phyloP scores from a whole-genome alignment of 2,113 vertebrate genomes.

The Siniperca knerii region DNA sequence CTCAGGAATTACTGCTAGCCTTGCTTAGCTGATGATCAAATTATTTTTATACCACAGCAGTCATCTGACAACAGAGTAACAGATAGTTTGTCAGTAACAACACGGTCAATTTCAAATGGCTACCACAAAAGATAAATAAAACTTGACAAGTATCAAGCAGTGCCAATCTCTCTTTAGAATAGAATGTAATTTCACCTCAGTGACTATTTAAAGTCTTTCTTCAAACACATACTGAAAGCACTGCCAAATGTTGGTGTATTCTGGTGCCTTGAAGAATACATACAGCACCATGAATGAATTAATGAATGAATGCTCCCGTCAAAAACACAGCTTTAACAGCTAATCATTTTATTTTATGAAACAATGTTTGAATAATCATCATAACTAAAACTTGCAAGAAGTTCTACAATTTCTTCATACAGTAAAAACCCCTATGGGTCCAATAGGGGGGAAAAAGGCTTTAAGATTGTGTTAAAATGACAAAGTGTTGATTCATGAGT shows the following conservation, averaged over 20 bases:
- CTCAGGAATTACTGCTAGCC: background rate
- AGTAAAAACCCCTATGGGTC: background rate
- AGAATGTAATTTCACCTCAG: constrained; percentile 2
- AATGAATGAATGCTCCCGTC: background rate
- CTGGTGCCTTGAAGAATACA: background rate
- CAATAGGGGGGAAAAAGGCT: too few relatives aligned
- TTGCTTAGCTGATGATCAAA: background rate
- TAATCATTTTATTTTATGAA: background rate
- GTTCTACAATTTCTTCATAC: background rate
- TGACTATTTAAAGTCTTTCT: constrained; percentile 17
- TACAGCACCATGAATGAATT: background rate
- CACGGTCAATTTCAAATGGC: background rate
- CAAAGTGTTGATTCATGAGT: background rate
- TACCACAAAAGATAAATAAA: background rate
- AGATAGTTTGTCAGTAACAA: background rate
- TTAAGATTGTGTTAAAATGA: background rate
- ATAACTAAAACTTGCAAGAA: background rate
- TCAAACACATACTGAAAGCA: background rate
- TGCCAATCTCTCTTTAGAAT: constrained; percentile 2
- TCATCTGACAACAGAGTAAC: background rate
- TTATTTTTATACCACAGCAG: background rate
- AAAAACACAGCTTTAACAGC: background rate
- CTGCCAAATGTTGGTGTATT: background rate
- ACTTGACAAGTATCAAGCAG: background rate
- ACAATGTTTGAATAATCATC: background rate